Evolutionary conservation across 2,797 vertebrate genomes (phyloP), one percentile per base, ranked within the genome.

Genomic region (Lutjanus argentimaculatus): DNA sequence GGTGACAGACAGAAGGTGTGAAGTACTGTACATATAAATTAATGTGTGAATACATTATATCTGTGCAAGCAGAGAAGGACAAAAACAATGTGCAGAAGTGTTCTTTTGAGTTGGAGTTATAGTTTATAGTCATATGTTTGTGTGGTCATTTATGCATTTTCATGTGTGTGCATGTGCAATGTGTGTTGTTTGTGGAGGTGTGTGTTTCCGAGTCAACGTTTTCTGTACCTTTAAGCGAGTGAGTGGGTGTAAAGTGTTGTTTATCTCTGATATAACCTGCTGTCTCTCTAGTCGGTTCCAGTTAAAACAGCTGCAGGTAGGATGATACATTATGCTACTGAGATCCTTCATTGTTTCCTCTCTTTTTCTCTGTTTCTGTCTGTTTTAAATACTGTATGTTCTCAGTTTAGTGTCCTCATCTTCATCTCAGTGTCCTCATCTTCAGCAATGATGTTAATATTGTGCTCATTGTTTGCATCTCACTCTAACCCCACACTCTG

Each of bases 231-330:
- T 82, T 79, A 30, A 80, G 79, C 16, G 5, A 65, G 67, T 43
- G 75, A 25, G 88, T 91, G 82, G 86, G 88, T 58, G 86, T 85
- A 7, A 84, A 77, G 85, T 75, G 82, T 83, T 89, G 85, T 91
- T 87, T 90, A 75, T 86, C 72, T 86, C 71, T 82, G 78, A 86
- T 87, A 67, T 79, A 79, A 88, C 80, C 83, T 83, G 57, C 77
- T 80, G 79, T 85, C 82, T 79, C 66, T 57, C 19, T 46, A 21
- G 71, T 69, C 77, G 77, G 77, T 75, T 81, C 64, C 71, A 82
- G 77, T 84, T 57, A 57, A 79, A 88, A 82, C 89, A 87, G 86
- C 84, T 88, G 75, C 84, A 87, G 83, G 87, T 89, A 76, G 84
- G 75, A 76, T 67, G 78, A 55, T 10, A 21, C 68, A 79, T 81